Conservation (phyloP, 2,797 vertebrate species). For the Trichosurus vulpecula region DNA sequence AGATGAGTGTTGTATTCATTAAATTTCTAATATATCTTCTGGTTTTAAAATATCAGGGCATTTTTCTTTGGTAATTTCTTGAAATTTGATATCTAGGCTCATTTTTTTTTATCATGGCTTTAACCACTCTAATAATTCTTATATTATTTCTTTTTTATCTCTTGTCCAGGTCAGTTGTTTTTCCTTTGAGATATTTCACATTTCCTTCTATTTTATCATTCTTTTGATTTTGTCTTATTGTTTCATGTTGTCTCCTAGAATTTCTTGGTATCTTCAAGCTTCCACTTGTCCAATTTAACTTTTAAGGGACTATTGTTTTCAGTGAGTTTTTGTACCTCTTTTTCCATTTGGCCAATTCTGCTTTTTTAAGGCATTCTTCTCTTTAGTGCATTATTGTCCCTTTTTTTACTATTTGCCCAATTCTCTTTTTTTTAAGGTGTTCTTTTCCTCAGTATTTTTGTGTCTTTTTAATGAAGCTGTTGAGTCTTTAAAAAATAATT, state of each 20-base stretch:
- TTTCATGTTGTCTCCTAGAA: neutral
- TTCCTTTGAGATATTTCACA: neutral
- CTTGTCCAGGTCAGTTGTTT: neutral
- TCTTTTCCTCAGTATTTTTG: no score
- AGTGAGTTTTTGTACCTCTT: no score
- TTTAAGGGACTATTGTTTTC: neutral
- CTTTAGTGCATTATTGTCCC: no score
- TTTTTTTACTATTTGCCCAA: no score
- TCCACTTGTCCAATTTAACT: neutral
- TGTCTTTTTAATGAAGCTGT: no score
- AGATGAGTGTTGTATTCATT: no score
- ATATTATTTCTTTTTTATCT: neutral
- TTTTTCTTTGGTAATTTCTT: neutral
- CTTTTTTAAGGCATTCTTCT: no score
- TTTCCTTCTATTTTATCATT: neutral
- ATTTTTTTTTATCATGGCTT: neutral
- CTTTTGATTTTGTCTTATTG: neutral
- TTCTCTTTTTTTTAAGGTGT: no score
- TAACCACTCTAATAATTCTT: neutral
- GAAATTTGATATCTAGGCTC: neutral
- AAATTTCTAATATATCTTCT: neutral
- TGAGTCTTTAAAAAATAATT: no score
- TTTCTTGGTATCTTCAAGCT: neutral
- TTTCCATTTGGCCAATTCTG: no score
- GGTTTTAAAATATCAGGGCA: neutral